Conservation (phyloP, 2,113 vertebrate species). For the Cichladusa arquata region DNA sequence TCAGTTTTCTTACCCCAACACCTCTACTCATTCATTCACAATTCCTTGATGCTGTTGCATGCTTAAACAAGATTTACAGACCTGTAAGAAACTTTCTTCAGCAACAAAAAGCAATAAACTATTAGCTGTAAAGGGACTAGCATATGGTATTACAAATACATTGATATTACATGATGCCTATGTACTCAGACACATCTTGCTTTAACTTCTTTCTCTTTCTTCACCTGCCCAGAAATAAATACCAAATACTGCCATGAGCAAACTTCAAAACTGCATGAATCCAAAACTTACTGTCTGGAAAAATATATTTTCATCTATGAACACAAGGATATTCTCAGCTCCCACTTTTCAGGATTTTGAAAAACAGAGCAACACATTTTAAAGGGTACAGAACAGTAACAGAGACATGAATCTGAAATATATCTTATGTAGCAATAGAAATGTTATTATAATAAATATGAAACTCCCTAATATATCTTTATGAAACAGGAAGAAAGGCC, state of each 20-base stretch:
- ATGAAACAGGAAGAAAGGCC: neutral
- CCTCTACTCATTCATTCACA: neutral
- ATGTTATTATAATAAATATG: neutral
- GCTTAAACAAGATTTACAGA: neutral
- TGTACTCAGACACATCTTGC: neutral
- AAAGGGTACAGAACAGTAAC: neutral
- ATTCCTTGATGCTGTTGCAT: neutral
- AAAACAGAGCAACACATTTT: neutral
- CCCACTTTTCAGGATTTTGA: neutral
- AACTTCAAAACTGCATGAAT: neutral
- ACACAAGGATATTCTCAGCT: neutral
- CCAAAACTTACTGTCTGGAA: neutral
- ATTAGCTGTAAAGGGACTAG: neutral
- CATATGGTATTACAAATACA: neutral
- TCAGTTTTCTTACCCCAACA: neutral
- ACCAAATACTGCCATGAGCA: neutral
- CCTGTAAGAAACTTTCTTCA: neutral
- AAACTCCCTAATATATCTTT: neutral
- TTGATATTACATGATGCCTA: neutral
- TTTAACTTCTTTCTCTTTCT: neutral
- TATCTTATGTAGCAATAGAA: neutral
- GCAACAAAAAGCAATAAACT: neutral
- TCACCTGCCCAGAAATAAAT: neutral
- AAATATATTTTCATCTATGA: neutral
- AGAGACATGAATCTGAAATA: constrained; percentile 2